These are phyloP conservation scores for Mallotus villosus DNA, from an alignment of 2,797 vertebrate species.

Conservation along the genomic window DNA sequence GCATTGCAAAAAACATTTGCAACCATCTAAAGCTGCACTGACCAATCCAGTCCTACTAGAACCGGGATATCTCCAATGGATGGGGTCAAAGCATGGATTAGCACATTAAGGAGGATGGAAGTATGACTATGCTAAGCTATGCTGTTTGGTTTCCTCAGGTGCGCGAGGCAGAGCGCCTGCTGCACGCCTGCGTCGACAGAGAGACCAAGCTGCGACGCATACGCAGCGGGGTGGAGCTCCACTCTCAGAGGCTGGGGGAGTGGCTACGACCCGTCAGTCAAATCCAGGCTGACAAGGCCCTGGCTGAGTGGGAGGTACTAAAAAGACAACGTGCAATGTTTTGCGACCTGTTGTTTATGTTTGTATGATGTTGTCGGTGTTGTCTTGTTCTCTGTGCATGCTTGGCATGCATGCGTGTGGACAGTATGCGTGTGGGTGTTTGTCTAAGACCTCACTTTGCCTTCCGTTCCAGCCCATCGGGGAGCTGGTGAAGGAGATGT, in stretches of 20 bases:
- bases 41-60: not conserved
- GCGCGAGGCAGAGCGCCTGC: conserved; percentile 71
- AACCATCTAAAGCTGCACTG: not conserved
- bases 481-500: conserved; percentile 69
- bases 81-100: too few relatives aligned
- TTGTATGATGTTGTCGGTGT: too few relatives aligned
- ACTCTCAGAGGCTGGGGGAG: conserved; percentile 68
- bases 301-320: conserved; percentile 83
- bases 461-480: conserved; percentile 69
- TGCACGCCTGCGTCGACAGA: conserved; percentile 74
- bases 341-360: too few relatives aligned
- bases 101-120: too few relatives aligned
- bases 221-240: conserved; percentile 69
- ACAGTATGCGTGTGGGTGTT: not conserved
- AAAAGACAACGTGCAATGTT: not conserved
- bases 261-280: conserved; percentile 69
- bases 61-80: not conserved
- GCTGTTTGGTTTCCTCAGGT: conserved; percentile 65
- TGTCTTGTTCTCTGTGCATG: conserved; percentile 6
- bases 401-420: not conserved
- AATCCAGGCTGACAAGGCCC: conserved; percentile 65
- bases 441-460: not conserved
- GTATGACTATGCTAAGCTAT: too few relatives aligned
- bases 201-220: conserved; percentile 77
- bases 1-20: not conserved